Base-by-base conservation (phyloP, 2,888 invertebrate genomes). In the Sisyra terminalis region DNA sequence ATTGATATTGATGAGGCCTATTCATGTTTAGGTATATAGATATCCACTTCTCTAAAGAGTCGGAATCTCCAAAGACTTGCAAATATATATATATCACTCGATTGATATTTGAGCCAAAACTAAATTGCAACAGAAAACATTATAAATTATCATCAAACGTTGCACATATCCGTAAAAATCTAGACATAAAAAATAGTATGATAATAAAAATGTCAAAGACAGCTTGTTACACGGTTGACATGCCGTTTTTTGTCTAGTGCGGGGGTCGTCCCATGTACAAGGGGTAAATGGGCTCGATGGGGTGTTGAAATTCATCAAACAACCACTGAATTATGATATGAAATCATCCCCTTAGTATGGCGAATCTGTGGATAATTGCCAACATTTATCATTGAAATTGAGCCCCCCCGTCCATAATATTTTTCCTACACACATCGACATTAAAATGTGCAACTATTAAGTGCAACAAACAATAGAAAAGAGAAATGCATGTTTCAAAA, bases 261-360 rank as follows among this genome's bases (percentile, higher is more conserved):
- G 24, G 24, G 24, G 24, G 24, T 24, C 3, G 24, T 5, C 24
- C 24, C 24, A 24, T 24, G 5, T 24, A 3, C 7, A 24, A 24
- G 7, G 24, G 24, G 24, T 24, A 24, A 7, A 24, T 34, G 34
- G 13, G 8, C 15, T 15, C 34, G 13, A 34, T 15, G 38, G 17
- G 18, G 18, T 16, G 15, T 11, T 16, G 11, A 38, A 38, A 38
- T 38, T 38, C 18, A 38, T 38, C 38, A 38, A 11, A 11, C 15
- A 38, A 38, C 38, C 38, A 18, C 38, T 38, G 38, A 38, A 18
- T 38, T 38, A 38, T 38, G 38, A 38, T 18, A 18, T 38, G 18
- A 38, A 38, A 38, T 38, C 38, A 38, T 38, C 38, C 38, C 38
- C 34, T 34, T 34, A 14, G 15, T 8, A 13, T 34, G 38, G 16